phyloP scores from a whole-genome alignment of 2,113 vertebrate genomes.

The Catagonus wagneri region DNA sequence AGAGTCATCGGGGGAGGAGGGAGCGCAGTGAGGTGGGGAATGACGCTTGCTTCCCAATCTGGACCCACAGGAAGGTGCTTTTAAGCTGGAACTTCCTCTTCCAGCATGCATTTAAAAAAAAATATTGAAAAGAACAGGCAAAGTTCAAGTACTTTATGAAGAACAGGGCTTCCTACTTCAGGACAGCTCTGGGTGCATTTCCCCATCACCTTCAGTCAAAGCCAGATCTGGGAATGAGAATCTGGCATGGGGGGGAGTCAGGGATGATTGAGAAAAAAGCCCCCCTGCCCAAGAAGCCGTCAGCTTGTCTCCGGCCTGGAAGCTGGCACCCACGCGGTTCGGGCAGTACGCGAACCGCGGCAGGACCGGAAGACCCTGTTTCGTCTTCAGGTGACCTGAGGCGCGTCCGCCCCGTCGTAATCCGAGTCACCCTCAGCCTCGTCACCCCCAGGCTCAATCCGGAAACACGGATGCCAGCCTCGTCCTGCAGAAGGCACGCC shows the following conservation, averaged over 20 bases:
- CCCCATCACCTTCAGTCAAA: background rate
- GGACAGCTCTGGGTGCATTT: background rate
- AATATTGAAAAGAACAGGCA: background rate
- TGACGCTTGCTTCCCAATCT: rapidly evolving
- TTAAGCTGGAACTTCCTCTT: background rate
- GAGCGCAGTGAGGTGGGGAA: rapidly evolving
- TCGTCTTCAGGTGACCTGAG: background rate
- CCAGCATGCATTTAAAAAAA: background rate
- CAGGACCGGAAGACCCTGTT: background rate
- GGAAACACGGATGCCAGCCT: rapidly evolving
- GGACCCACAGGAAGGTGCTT: rapidly evolving
- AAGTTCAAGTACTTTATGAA: background rate
- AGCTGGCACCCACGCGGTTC: background rate
- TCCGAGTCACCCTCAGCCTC: rapidly evolving
- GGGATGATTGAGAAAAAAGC: background rate
- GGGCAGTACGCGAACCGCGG: rapidly evolving
- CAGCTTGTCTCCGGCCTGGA: rapidly evolving
- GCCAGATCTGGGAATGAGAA: background rate
- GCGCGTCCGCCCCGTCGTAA: rapidly evolving
- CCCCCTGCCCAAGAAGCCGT: background rate
- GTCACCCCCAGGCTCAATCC: rapidly evolving
- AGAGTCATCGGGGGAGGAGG: rapidly evolving
- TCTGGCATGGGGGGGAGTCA: background rate
- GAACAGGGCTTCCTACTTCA: too few relatives aligned
- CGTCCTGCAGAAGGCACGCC: rapidly evolving